A percentile compares a stretch with the other conserved stretches of the same genome.
Conservation (phyloP, 2,888 invertebrate species). For the Agonopterix subpropinquella region DNA sequence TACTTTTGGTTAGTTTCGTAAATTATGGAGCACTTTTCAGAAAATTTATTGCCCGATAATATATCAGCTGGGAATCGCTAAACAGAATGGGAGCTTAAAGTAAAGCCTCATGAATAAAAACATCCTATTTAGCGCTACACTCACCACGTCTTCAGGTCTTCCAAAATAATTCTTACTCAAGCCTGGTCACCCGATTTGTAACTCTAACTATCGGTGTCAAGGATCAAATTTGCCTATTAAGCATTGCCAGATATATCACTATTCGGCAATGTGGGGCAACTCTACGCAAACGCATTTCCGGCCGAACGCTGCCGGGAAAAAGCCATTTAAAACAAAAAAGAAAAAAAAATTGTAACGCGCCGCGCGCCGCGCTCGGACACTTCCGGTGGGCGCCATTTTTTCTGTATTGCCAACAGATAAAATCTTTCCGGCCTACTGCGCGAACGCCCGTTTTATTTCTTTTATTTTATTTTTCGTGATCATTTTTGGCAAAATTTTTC, state of each 20-base stretch:
- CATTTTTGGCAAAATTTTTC: slow-evolving; percentile 54
- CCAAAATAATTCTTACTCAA: slow-evolving; percentile 32
- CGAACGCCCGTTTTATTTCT: slow-evolving; percentile 63
- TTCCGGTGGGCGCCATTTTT: slow-evolving; percentile 77
- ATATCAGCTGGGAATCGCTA: slow-evolving; percentile 68
- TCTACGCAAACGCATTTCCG: slow-evolving; percentile 76
- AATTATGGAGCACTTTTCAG: slow-evolving; percentile 50
- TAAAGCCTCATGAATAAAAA: slow-evolving; percentile 69
- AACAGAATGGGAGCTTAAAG: slow-evolving; percentile 63
- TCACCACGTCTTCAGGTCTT: slow-evolving; percentile 46
- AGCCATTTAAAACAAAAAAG: slow-evolving; percentile 75
- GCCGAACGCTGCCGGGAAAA: slow-evolving; percentile 72
- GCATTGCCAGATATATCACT: slow-evolving; percentile 45
- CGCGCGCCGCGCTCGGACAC: slow-evolving; percentile 72
- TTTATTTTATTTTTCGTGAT: slow-evolving; percentile 56
- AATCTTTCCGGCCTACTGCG: slow-evolving; percentile 75
- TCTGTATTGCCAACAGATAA: slow-evolving; percentile 76
- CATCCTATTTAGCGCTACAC: slow-evolving; percentile 72
- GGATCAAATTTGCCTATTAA: slow-evolving; percentile 49
- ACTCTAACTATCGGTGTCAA: slow-evolving; percentile 39
- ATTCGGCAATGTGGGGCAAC: slow-evolving; percentile 54
- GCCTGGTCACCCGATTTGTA: slow-evolving; percentile 28
- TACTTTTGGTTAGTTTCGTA: slow-evolving; percentile 31
- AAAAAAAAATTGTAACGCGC: slow-evolving; percentile 71
- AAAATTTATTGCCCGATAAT: slow-evolving; percentile 66